These are phyloP conservation scores for Zaprionus nigranus DNA, from an alignment of 1,140 invertebrate species.

Conservation along the genomic window DNA sequence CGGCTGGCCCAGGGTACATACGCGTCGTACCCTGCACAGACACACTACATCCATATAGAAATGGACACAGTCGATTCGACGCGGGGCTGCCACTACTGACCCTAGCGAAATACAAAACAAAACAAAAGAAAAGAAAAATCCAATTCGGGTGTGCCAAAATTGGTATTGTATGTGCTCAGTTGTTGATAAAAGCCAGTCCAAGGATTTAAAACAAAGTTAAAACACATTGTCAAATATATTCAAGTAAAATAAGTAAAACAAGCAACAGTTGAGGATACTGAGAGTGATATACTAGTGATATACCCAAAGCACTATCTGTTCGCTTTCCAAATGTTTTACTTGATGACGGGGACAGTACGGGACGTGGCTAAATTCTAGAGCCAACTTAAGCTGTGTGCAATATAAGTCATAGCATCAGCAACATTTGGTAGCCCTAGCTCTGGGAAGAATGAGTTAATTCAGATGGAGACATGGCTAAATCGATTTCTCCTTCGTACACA, in stretches of 20 bases:
- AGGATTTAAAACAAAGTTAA: background rate
- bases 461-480: too few species aligned
- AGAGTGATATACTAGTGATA: too few species aligned
- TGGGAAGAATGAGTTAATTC: too few species aligned
- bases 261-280: background rate
- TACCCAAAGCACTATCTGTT: too few species aligned
- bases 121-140: background rate
- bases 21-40: constrained; percentile 6
- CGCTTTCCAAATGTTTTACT: too few species aligned
- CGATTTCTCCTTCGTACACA: too few species aligned
- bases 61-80: constrained; percentile 51
- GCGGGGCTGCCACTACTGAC: constrained; percentile 25
- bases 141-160: background rate
- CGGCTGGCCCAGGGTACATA: constrained; percentile 48
- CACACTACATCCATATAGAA: constrained; percentile 38
- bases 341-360: too few species aligned
- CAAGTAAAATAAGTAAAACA: background rate
- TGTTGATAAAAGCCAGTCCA: background rate
- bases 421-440: too few species aligned
- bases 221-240: background rate
- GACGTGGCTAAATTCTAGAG: too few species aligned
- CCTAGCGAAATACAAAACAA: constrained; percentile 1
- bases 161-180: constrained; percentile 3
- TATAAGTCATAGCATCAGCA: too few species aligned
- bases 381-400: too few species aligned